Conservation (phyloP, 2,888 invertebrate genomes). For the Heliconius sara region DNA sequence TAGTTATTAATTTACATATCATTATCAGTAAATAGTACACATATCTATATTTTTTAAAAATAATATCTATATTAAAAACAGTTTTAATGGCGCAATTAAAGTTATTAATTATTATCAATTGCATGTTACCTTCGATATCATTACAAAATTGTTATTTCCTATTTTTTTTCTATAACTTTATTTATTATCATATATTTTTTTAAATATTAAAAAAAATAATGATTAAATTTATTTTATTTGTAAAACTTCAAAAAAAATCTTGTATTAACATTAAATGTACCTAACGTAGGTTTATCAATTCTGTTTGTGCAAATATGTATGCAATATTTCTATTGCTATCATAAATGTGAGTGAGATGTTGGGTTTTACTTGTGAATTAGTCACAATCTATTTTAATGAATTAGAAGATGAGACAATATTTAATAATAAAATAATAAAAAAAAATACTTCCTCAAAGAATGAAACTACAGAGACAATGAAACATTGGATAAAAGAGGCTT, state of each 20-base stretch:
- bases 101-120: slow-evolving; percentile 2
- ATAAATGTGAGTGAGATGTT: neutral
- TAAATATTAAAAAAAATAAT: too few species aligned
- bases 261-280: too few species aligned
- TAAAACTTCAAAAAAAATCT: too few species aligned
- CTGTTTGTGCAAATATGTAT: neutral
- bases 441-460: too few species aligned
- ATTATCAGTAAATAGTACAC: neutral
- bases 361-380: neutral
- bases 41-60: neutral
- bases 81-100: neutral
- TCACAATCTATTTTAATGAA: neutral
- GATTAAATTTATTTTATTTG: too few species aligned
- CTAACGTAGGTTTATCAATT: too few species aligned
- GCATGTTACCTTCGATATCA: slow-evolving; percentile 1
- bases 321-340: neutral
- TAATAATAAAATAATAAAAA: too few species aligned
- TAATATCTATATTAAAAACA: too few species aligned
- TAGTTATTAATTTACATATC: neutral
- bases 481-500: too few species aligned
- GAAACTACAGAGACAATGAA: too few species aligned
- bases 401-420: neutral
- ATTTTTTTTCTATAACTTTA: neutral
- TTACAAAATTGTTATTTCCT: slow-evolving; percentile 14
- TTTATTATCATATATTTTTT: neutral